Evolutionary conservation across 2,888 invertebrate genomes (phyloP).

Genomic region (Eucriotettix oculatus): DNA sequence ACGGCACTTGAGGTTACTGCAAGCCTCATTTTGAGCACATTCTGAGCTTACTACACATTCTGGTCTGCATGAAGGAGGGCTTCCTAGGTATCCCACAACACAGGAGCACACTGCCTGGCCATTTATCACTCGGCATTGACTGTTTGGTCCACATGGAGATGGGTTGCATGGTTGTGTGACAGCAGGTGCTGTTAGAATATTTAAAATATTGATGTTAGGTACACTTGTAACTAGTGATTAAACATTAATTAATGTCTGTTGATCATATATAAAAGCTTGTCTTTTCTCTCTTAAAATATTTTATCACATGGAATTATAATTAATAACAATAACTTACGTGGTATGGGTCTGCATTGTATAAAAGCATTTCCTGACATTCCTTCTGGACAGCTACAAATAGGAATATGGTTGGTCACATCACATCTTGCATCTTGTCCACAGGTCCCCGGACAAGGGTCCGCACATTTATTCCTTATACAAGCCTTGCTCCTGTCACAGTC

Average conservation of each 20-base stretch:
- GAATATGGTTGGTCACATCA: conserved; percentile 19
- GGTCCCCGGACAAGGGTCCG: conserved; percentile 42
- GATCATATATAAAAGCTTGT: too few species aligned
- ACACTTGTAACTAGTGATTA: too few species aligned
- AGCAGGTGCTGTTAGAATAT: conserved; percentile 9
- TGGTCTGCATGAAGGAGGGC: conserved; percentile 28
- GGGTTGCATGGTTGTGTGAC: conserved; percentile 24
- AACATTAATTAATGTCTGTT: too few species aligned
- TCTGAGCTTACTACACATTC: conserved; percentile 29
- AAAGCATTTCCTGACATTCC: conserved; percentile 56
- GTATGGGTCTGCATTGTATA: conserved; percentile 37
- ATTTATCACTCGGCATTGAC: conserved; percentile 28
- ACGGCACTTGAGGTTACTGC: conserved; percentile 46
- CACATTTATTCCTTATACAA: conserved; percentile 37
- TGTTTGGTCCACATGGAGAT: conserved; percentile 33
- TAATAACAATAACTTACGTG: conserved; percentile 30
- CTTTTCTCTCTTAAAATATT: too few species aligned
- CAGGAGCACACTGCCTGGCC: conserved; percentile 31
- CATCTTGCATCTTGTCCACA: conserved; percentile 40
- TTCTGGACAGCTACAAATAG: conserved; percentile 19
- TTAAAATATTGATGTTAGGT: background rate
- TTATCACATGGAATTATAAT: background rate
- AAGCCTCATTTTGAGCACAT: conserved; percentile 36
- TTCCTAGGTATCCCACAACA: conserved; percentile 25
- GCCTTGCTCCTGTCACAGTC: conserved; percentile 39